Conservation (phyloP, 2,888 invertebrate genomes). For the Apamea sordens region DNA sequence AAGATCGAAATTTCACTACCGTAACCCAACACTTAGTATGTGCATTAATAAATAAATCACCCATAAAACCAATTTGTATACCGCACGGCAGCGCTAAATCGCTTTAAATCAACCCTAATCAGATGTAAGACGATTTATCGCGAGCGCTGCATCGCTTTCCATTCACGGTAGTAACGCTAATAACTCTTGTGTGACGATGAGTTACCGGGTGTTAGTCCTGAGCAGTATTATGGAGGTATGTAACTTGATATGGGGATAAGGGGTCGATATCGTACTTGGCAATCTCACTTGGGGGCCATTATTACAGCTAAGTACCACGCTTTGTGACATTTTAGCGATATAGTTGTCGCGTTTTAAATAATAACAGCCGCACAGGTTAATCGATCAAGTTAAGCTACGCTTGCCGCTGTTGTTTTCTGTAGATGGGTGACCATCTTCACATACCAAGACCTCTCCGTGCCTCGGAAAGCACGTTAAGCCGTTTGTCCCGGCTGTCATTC, state of each 20-base stretch:
- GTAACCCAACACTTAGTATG: slow-evolving; percentile 13
- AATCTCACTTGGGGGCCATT: slow-evolving; percentile 15
- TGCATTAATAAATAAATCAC: slow-evolving; percentile 43
- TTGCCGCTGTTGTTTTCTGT: not conserved
- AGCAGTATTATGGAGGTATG: slow-evolving; percentile 27
- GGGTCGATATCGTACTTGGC: slow-evolving; percentile 10
- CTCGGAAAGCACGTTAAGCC: too few species aligned
- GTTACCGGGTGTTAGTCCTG: slow-evolving; percentile 30
- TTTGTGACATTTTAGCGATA: not conserved
- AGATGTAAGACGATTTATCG: slow-evolving; percentile 59
- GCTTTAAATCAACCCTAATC: slow-evolving; percentile 59
- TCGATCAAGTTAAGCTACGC: not conserved
- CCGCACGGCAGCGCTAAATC: slow-evolving; percentile 41
- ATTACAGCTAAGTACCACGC: not conserved
- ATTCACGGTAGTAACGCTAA: slow-evolving; percentile 42
- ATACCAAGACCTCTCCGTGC: not conserved
- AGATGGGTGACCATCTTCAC: not conserved
- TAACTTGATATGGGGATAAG: slow-evolving; percentile 9
- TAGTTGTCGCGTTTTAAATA: not conserved
- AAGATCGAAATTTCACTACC: slow-evolving; percentile 10
- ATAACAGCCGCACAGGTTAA: not conserved
- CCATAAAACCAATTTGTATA: slow-evolving; percentile 48
- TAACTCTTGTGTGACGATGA: slow-evolving; percentile 42
- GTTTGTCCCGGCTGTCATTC: too few species aligned
- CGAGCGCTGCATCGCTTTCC: slow-evolving; percentile 48